Evolutionary conservation across 2,113 vertebrate species (phyloP).

Genomic region (Carettochelys insculpta): DNA sequence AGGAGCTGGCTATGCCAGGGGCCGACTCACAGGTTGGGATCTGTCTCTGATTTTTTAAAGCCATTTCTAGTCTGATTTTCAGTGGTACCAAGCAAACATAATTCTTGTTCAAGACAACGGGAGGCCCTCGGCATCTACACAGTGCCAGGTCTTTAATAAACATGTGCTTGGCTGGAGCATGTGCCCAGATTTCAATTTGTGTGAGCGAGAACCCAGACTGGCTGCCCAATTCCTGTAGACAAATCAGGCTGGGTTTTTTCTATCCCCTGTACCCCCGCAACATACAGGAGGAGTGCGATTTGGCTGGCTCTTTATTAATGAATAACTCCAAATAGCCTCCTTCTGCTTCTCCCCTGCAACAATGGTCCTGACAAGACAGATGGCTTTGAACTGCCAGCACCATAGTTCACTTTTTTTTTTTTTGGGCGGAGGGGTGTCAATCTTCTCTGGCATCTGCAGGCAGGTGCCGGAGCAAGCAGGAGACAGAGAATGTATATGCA

Average conservation of each 20-base stretch:
- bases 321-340: background rate
- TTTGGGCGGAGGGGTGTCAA: background rate
- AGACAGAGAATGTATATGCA: background rate
- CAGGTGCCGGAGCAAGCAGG: constrained; percentile 6
- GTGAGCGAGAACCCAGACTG: background rate
- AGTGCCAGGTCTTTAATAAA: background rate
- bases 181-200: accelerated
- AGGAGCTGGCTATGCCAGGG: background rate
- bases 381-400: background rate
- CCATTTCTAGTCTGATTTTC: accelerated
- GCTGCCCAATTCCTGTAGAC: accelerated
- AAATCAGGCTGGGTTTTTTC: background rate
- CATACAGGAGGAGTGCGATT: accelerated
- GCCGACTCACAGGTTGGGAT: constrained; percentile 47
- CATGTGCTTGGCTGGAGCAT: accelerated
- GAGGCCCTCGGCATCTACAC: background rate
- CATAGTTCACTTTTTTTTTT: constrained; percentile 17
- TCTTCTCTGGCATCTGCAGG: constrained; percentile 2
- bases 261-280: too few relatives aligned
- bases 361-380: background rate
- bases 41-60: background rate
- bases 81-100: accelerated
- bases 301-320: accelerated
- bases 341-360: background rate
- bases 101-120: accelerated